Percentiles rank a stretch among this genome's conserved stretches.
Evolutionary conservation across 2,113 vertebrate genomes (phyloP).

Genomic region (Hypanus sabinus): DNA sequence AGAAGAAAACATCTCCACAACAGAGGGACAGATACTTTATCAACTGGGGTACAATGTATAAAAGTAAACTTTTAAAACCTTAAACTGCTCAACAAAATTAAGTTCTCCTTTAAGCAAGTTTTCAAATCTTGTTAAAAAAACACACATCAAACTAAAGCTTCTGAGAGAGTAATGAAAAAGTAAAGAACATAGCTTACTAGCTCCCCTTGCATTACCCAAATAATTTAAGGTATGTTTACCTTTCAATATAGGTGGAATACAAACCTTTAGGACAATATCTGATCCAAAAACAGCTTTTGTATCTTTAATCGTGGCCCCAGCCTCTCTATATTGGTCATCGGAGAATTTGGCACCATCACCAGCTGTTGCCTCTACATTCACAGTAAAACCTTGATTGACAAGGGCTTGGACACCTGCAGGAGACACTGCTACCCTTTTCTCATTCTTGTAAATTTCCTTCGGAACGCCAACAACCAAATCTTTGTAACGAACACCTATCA

Average conservation of each 20-base stretch:
- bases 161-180: neutral
- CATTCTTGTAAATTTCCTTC: slow-evolving; percentile 55
- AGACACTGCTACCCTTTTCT: slow-evolving; percentile 56
- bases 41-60: neutral
- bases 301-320: slow-evolving; percentile 52
- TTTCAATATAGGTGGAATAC: neutral
- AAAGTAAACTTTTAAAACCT: neutral
- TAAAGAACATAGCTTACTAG: neutral
- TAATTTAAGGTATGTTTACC: neutral
- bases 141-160: neutral
- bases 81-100: neutral
- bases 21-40: neutral
- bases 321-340: slow-evolving; percentile 54
- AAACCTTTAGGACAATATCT: slow-evolving; percentile 59
- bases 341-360: slow-evolving; percentile 60
- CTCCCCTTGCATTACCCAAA: neutral
- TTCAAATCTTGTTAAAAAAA: too few species aligned
- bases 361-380: slow-evolving; percentile 58
- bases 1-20: neutral
- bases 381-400: slow-evolving; percentile 60
- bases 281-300: slow-evolving; percentile 52
- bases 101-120: neutral
- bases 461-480: slow-evolving; percentile 58
- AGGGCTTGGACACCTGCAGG: slow-evolving; percentile 54
- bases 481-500: slow-evolving; percentile 51